Base-by-base conservation (phyloP, 2,797 vertebrate genomes). In the Thunnus albacares region DNA sequence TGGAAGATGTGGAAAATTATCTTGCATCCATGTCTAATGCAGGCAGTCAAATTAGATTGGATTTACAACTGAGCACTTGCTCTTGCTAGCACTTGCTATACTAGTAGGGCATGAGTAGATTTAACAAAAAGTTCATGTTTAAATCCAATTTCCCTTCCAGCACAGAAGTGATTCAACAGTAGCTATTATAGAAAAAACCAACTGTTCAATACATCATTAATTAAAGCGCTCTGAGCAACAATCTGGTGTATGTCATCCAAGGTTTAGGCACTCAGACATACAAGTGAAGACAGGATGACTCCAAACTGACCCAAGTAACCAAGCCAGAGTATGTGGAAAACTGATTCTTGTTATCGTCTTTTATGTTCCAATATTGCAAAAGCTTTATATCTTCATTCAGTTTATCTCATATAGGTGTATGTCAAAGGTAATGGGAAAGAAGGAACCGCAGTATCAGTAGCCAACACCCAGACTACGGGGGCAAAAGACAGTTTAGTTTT, bases 401-500 rank as follows among this genome's bases (percentile, higher is more conserved):
- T 30, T 66, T 30, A 38, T 53, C 22, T 17, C 14, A 11, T 26
- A 5, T 45, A 15, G 58, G 64, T 26, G 61, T 41, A 52, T 6
- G 20, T 45, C 26, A 66, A 24, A 43, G 38, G 35, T 52, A 84
- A 88, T 0, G 53, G 20, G 60, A 35, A 81, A 74, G 2, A 72
- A 7, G 0, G 10, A 56, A 30, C 17, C 30, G 15, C 28, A 17
- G 5, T 52, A n/a, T 51, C 0, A 0, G 24, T 28, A 35, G 15
- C n/a, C 43, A 75, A 22, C 12, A 14, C 3, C 5, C 9, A 62
- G 33, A 6, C 35, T 53, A 41, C n/a, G 81, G 61, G 26, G 53
- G 63, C 60, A 80, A 80, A 77, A 78, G 51, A 66, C 35, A 41
- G 79, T 61, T 58, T 64, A 24, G 72, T 84, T 87, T 85, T 80